Percentiles rank a stretch among this genome's conserved stretches.
Evolutionary conservation across 1,140 invertebrate genomes (phyloP).

Genomic region (Eulimnadia texana): DNA sequence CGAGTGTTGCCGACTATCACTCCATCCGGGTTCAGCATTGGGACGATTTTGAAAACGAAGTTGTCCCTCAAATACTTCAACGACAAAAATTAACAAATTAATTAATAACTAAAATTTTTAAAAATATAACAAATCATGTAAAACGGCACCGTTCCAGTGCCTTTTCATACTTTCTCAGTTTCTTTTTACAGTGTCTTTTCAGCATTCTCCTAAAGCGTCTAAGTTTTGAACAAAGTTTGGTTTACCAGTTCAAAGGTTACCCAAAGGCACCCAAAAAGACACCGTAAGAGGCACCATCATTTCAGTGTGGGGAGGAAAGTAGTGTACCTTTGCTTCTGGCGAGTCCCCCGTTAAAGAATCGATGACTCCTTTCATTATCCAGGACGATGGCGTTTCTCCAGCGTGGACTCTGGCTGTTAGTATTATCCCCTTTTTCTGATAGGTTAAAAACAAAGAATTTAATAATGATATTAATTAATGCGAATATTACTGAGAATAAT

Average conservation of each 20-base stretch:
- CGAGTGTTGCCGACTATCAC: constrained; percentile 87
- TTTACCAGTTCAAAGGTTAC: too few relatives aligned
- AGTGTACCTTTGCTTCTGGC: constrained; percentile 26
- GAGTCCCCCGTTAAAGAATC: constrained; percentile 65
- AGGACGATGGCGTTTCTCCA: constrained; percentile 87
- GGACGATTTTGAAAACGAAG: constrained; percentile 90
- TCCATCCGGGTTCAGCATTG: constrained; percentile 91
- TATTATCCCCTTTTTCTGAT: constrained; percentile 63
- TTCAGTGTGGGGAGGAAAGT: constrained; percentile 1
- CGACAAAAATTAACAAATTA: not conserved
- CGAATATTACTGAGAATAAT: too few relatives aligned
- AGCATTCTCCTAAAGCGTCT: too few relatives aligned
- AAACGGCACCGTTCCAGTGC: too few relatives aligned
- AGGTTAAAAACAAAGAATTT: constrained; percentile 18
- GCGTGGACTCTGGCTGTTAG: constrained; percentile 85
- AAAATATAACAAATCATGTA: constrained; percentile 29
- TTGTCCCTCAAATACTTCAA: constrained; percentile 63
- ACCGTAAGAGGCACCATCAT: too few relatives aligned
- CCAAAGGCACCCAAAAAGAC: too few relatives aligned
- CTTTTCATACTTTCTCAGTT: too few relatives aligned
- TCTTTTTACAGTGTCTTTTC: too few relatives aligned
- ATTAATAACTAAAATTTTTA: not conserved
- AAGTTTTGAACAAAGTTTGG: too few relatives aligned
- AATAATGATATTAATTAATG: too few relatives aligned
- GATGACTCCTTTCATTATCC: constrained; percentile 92